A percentile compares a stretch with the other conserved stretches of the same genome.
Evolutionary conservation across 2,797 vertebrate species (phyloP).

Genomic region (Myotis daubentonii): DNA sequence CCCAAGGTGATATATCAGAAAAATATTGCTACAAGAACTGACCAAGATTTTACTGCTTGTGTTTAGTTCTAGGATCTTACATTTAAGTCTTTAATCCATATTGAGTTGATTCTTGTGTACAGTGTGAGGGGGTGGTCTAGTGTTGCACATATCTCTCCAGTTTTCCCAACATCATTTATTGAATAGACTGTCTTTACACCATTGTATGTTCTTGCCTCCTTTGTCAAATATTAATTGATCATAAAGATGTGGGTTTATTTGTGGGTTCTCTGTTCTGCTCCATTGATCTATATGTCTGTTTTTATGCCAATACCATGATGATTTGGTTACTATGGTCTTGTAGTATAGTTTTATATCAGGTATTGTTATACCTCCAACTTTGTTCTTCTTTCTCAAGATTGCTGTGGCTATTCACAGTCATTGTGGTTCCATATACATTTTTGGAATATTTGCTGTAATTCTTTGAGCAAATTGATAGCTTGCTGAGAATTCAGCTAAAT

Average conservation of each 20-base stretch:
- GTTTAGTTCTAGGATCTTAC: background rate
- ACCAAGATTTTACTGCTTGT: background rate
- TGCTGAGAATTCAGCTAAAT: too few relatives aligned
- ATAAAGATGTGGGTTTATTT: background rate
- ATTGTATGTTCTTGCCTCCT: background rate
- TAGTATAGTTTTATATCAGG: background rate
- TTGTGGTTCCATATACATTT: background rate
- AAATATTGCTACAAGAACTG: background rate
- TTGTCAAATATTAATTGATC: background rate
- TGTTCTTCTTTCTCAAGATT: background rate
- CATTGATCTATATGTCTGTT: background rate
- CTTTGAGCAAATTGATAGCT: too few relatives aligned
- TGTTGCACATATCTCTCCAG: background rate
- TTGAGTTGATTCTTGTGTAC: background rate
- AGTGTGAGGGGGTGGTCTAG: background rate
- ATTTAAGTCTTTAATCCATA: background rate
- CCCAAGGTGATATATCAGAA: background rate
- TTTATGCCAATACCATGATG: background rate
- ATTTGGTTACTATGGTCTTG: background rate
- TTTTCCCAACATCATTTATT: background rate
- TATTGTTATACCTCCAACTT: background rate
- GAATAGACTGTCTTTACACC: background rate
- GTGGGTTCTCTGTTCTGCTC: background rate
- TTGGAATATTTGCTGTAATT: background rate
- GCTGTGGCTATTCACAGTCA: background rate